phyloP scores from a whole-genome alignment of 2,888 invertebrate genomes.

The Sicus ferrugineus region DNA sequence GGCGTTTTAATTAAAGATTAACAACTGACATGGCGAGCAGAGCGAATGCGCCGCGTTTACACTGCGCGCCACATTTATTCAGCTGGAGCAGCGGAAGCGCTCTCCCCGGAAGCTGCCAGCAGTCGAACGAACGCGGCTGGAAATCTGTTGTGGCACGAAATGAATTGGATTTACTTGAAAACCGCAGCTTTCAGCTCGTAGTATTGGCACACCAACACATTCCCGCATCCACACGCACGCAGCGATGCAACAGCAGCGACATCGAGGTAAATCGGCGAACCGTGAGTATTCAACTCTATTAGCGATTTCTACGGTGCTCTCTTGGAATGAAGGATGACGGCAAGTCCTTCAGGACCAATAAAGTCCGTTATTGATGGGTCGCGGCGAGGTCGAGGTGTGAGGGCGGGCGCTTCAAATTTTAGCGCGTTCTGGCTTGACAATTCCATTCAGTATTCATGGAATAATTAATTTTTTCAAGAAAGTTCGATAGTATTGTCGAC shows the following conservation, averaged over 20 bases:
- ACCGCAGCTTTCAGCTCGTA: background rate
- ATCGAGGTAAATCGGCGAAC: background rate
- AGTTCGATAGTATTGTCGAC: too few species aligned
- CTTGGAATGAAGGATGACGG: too few species aligned
- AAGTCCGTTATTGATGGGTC: too few species aligned
- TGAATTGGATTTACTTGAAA: slow-evolving; percentile 3
- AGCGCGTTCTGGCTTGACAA: too few species aligned
- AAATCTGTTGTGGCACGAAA: background rate
- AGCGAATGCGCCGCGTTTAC: background rate
- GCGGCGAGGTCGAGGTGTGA: too few species aligned
- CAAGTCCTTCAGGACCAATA: too few species aligned
- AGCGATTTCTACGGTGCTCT: too few species aligned
- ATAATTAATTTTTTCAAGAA: too few species aligned
- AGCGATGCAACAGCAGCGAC: background rate
- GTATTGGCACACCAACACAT: background rate
- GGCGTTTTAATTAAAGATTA: slow-evolving; percentile 19
- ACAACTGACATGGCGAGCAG: slow-evolving; percentile 13
- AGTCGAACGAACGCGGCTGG: background rate
- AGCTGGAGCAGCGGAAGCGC: background rate
- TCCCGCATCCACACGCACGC: background rate
- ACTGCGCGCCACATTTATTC: slow-evolving; percentile 2
- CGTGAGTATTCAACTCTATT: background rate
- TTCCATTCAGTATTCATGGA: too few species aligned
- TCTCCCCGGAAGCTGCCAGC: background rate
- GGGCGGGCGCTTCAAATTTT: too few species aligned